phyloP scores from a whole-genome alignment of 1,140 invertebrate genomes.

The Penaeus japonicus region DNA sequence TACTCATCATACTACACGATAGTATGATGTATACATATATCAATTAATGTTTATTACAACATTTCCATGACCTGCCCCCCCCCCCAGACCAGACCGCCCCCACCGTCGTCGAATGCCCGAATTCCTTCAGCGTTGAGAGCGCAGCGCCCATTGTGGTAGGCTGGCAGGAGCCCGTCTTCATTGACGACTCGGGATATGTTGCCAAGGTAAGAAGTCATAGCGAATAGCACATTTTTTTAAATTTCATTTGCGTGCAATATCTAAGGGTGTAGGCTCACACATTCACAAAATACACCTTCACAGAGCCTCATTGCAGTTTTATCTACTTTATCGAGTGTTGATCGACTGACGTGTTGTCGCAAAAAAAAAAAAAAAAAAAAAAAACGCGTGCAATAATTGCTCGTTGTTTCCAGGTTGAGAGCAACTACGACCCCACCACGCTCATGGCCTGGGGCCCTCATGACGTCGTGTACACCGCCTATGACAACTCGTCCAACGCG shows the following conservation, averaged over 20 bases:
- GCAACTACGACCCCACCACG: neutral
- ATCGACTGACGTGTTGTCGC: too few relatives aligned
- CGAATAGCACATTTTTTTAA: too few relatives aligned
- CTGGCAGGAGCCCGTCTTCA: neutral
- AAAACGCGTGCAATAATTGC: too few relatives aligned
- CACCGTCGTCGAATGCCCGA: neutral
- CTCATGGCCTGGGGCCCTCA: neutral
- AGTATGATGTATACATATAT: too few relatives aligned
- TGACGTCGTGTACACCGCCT: neutral
- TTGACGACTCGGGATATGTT: neutral
- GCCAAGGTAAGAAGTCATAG: neutral
- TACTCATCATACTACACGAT: too few relatives aligned
- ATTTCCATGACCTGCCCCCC: neutral
- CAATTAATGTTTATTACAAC: neutral
- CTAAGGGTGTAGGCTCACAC: too few relatives aligned
- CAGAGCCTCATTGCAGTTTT: too few relatives aligned
- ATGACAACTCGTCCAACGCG: neutral
- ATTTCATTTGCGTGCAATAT: too few relatives aligned
- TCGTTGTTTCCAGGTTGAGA: neutral
- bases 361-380: too few relatives aligned
- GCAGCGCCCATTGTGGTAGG: neutral
- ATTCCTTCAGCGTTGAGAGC: neutral
- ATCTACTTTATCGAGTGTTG: too few relatives aligned
- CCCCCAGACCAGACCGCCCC: neutral
- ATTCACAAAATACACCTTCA: too few relatives aligned